A percentile compares a stretch with the other conserved stretches of the same genome.
These are phyloP conservation scores for Micropoecilia bifurca DNA, from an alignment of 2,797 vertebrate species.

Conservation along the genomic window DNA sequence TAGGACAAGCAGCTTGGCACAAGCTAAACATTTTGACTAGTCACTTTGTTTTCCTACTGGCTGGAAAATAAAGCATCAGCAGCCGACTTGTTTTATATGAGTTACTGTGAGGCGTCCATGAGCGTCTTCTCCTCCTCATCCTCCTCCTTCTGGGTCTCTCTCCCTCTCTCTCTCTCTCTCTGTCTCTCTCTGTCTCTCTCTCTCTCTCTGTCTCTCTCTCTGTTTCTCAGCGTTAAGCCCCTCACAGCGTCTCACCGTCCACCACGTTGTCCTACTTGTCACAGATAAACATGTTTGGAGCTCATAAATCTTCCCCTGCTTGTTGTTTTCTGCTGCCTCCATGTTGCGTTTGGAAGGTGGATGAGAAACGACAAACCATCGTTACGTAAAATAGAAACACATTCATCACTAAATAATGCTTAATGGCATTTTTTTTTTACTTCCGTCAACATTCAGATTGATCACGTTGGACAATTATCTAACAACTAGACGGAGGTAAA, in stretches of 20 bases:
- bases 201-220: conserved; percentile 25
- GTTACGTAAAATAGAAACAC: conserved; percentile 11
- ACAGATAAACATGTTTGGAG: conserved; percentile 54
- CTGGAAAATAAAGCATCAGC: conserved; percentile 75
- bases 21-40: conserved; percentile 72
- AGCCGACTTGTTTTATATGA: conserved; percentile 49
- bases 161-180: conserved; percentile 13
- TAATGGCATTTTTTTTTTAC: neutral
- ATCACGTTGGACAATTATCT: no score
- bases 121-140: conserved; percentile 27
- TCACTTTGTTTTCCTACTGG: conserved; percentile 68
- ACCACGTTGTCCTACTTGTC: conserved; percentile 38
- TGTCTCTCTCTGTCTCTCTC: no score
- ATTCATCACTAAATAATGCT: conserved; percentile 28
- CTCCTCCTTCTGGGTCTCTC: neutral
- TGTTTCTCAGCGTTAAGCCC: conserved; percentile 14
- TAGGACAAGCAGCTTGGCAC: conserved; percentile 67
- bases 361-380: conserved; percentile 30
- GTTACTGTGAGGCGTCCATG: conserved; percentile 63
- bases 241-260: conserved; percentile 17
- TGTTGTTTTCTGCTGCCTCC: conserved; percentile 17
- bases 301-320: conserved; percentile 49
- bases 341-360: conserved; percentile 13
- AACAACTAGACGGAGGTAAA: no score
- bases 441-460: neutral